Evolutionary conservation across 2,113 vertebrate genomes (phyloP).

Genomic region (Felis chaus): DNA sequence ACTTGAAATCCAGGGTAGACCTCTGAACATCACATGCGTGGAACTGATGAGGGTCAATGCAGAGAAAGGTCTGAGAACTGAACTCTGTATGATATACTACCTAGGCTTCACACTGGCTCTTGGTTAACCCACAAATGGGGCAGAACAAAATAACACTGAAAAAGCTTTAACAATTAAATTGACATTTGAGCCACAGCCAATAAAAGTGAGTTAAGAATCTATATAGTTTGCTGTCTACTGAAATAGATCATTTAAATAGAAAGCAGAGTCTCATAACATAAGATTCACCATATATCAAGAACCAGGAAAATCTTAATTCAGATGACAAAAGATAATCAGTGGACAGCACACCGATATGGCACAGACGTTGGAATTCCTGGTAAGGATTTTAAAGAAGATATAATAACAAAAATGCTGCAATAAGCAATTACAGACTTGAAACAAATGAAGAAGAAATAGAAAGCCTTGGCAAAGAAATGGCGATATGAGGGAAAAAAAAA

Average conservation of each 20-base stretch:
- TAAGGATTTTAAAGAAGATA: slow-evolving; percentile 42
- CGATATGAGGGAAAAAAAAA: neutral
- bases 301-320: slow-evolving; percentile 38
- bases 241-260: slow-evolving; percentile 31
- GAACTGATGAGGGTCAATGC: neutral
- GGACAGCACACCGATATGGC: neutral
- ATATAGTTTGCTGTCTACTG: neutral
- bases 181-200: slow-evolving; percentile 10
- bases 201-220: neutral
- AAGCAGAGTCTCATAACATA: neutral
- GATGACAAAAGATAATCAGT: slow-evolving; percentile 21
- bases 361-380: slow-evolving; percentile 44
- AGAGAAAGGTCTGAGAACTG: slow-evolving; percentile 5
- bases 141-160: neutral
- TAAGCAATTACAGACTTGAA: slow-evolving; percentile 11
- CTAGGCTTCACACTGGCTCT: neutral
- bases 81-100: neutral
- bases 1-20: neutral
- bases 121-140: neutral
- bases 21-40: neutral
- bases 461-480: slow-evolving; percentile 19
- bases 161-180: slow-evolving; percentile 31
- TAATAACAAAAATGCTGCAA: neutral
- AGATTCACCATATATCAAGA: slow-evolving; percentile 4
- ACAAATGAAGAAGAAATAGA: slow-evolving; percentile 9